Conservation (phyloP, 2,888 invertebrate genomes). For the Notodonta dromedarius region DNA sequence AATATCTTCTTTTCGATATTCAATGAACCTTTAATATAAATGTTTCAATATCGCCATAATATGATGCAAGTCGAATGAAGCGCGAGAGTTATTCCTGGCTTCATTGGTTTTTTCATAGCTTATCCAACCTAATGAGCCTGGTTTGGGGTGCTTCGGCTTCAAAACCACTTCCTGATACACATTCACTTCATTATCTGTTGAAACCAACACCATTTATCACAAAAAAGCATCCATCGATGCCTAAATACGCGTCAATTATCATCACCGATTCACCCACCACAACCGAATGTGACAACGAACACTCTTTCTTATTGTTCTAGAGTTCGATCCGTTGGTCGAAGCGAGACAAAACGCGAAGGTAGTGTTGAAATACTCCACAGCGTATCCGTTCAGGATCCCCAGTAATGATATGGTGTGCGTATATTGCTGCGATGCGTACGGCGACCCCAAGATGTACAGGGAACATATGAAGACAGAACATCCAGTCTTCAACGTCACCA, state of each 20-base stretch:
- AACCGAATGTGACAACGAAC: conserved; percentile 38
- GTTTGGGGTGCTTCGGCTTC: no score
- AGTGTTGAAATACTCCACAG: conserved; percentile 59
- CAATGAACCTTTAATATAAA: no score
- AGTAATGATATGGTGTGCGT: conserved; percentile 60
- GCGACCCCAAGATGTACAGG: conserved; percentile 54
- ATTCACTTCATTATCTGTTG: no score
- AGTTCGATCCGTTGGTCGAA: conserved; percentile 54
- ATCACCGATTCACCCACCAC: conserved; percentile 2
- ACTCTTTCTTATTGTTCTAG: conserved; percentile 68
- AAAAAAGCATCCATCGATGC: background rate
- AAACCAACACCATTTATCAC: no score
- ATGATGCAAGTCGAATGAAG: no score
- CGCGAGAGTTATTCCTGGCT: no score
- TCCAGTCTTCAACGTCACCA: conserved; percentile 46
- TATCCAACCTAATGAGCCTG: no score
- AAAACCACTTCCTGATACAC: no score
- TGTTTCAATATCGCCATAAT: no score
- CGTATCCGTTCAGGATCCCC: conserved; percentile 63
- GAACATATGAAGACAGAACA: conserved; percentile 60
- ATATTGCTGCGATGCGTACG: conserved; percentile 57
- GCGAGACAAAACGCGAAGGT: conserved; percentile 64
- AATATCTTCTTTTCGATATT: no score
- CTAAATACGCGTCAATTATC: background rate
- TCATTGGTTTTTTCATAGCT: no score